Base-by-base conservation (phyloP, 2,797 vertebrate species). In the Garrulus glandarius region DNA sequence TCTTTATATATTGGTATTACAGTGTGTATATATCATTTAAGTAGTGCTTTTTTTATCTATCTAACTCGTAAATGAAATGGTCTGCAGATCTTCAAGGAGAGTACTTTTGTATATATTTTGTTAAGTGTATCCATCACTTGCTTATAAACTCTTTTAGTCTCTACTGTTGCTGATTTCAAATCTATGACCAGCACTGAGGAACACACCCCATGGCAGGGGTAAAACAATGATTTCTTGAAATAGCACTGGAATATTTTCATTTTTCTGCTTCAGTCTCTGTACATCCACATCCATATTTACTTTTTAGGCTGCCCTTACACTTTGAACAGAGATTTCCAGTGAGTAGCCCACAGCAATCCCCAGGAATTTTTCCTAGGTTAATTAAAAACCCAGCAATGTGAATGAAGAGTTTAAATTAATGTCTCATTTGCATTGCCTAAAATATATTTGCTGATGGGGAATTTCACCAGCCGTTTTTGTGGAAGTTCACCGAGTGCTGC, bases 261-360 rank as follows among this genome's bases (percentile, higher is more conserved):
- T 91, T 90, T 86, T 79, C 70, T 65, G 8, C 68, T 82, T 76
- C 21, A 61, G 3, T 74, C 85, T 78, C 44, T 76, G 43, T 78
- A 76, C 23, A 21, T 49, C 56, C 61, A 88, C 60, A 88, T 84
- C 76, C 44, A 32, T 91, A 76, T 94, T 93, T 95, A 78, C 87
- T 72, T 83, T 93, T 87, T 59, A 78, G 47, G 50, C 72, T 89
- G 82, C 47, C 69, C 84, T 83, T 94, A 68, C 30, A 61, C 68
- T 92, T 74, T 41, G 55, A 93, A 78, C 71, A 84, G 87, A 84
- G 79, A 78, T 93, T 91, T 94, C 83, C 89, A 91, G 69, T 65
- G 70, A 94, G 83, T 87, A 95, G 92, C 92, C 95, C 96, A 91
- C 87, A 96, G 95, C 95, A 84, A 91, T 95, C 85, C 93, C 90